Evolutionary conservation across 2,797 vertebrate genomes (phyloP), one percentile per base, ranked within the genome.

Genomic region (Crypturellus tataupa): DNA sequence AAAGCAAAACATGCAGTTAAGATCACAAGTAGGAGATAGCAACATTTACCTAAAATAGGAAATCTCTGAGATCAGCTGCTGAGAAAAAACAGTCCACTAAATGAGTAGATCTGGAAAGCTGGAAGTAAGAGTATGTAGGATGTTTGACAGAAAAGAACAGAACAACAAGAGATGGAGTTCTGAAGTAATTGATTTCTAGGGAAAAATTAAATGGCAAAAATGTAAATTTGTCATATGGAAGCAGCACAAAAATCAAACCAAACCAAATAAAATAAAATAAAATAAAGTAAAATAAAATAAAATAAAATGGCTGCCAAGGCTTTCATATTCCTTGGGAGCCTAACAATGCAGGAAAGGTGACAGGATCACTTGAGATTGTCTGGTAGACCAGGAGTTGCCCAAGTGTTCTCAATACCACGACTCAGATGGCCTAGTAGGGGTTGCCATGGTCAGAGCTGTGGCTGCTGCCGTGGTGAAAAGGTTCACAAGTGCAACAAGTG

Each of bases 331-430:
- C 4, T 3, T 64, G 33, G 39, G n/a, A 53, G 0, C 1, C 51
- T 59, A 68, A 76, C 17, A n/a, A 10, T 29, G 29, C 16, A 20
- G 40, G 29, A 78, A 25, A 49, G 6, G 11, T 0, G 0, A 33
- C 46, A 59, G n/a, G 33, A 25, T 14, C 7, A 1, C 25, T 62
- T 59, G 64, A 37, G 25, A 9, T 60, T 25, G 13, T 23, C 7
- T 0, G 0, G 8, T 0, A 0, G 68, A 64, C 35, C 29, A 76
- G 63, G 55, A 69, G 23, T 11, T 71, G 33, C 29, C 21, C 0
- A 27, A 18, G 20, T 10, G 21, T 25, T 47, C 0, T 3, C 21
- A 11, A 11, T 20, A 10, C 24, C 7, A 3, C 19, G 75, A 35
- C 35, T 5, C 29, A 31, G 12, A 3, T 14, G 14, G 9, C 27